Evolutionary conservation across 2,113 vertebrate species (phyloP).

Genomic region (Rhinichthys klamathensis): DNA sequence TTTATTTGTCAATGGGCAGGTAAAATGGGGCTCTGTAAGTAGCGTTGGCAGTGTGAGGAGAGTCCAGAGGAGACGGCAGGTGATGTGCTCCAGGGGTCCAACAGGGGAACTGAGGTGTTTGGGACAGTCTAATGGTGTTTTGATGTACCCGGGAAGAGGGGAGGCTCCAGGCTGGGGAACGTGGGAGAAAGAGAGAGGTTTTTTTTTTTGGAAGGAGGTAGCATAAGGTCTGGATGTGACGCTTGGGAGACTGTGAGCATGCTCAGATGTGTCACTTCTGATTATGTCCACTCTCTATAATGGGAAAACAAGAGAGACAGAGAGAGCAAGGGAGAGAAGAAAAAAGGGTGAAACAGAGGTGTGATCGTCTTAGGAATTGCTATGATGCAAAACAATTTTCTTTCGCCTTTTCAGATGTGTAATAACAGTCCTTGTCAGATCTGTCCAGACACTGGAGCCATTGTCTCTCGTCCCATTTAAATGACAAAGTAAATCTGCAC

Average conservation of each 20-base stretch:
- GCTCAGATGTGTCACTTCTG: slow-evolving; percentile 97
- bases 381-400: slow-evolving; percentile 33
- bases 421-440: not conserved
- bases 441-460: not conserved
- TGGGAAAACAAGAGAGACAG: slow-evolving; percentile 56
- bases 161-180: slow-evolving; percentile 83
- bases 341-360: slow-evolving; percentile 71
- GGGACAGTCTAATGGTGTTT: slow-evolving; percentile 94
- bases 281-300: slow-evolving; percentile 87
- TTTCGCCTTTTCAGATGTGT: slow-evolving; percentile 14
- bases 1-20: slow-evolving; percentile 55
- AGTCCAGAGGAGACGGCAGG: slow-evolving; percentile 63
- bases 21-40: slow-evolving; percentile 77
- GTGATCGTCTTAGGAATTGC: slow-evolving; percentile 58
- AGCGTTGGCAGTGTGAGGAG: slow-evolving; percentile 67
- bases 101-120: slow-evolving; percentile 76
- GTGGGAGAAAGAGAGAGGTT: slow-evolving; percentile 82
- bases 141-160: slow-evolving; percentile 94
- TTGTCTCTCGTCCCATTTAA: not conserved
- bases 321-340: slow-evolving; percentile 72
- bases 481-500: not conserved
- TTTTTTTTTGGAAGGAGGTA: slow-evolving; percentile 77
- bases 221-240: slow-evolving; percentile 50
- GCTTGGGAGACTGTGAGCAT: slow-evolving; percentile 67
- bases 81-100: slow-evolving; percentile 61